A percentile compares a stretch with the other conserved stretches of the same genome.
phyloP scores from a whole-genome alignment of 1,140 invertebrate species.

The Meloidogyne chitwoodi region DNA sequence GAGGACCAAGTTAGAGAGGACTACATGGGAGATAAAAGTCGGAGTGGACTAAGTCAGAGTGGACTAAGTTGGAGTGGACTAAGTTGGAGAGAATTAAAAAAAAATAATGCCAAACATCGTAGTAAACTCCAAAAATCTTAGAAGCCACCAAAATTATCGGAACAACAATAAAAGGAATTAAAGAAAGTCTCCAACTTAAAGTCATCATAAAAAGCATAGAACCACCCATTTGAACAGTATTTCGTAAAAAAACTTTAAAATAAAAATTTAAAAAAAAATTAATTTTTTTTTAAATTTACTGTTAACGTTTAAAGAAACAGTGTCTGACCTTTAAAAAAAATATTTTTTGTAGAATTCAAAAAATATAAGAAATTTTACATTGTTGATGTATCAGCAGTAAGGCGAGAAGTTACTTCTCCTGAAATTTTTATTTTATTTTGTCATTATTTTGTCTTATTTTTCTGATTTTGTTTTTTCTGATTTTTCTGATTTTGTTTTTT shows the following conservation, averaged over 20 bases:
- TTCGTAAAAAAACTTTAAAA: constrained; percentile 49
- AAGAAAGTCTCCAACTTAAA: constrained; percentile 61
- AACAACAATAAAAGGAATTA: constrained; percentile 61
- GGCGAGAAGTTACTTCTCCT: constrained; percentile 47
- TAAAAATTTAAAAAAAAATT: not conserved
- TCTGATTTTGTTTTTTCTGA: too few species aligned
- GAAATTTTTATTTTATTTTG: not conserved
- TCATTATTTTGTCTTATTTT: too few species aligned
- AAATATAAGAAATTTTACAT: constrained; percentile 13
- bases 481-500: too few species aligned
- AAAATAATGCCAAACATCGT: constrained; percentile 27
- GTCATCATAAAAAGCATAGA: constrained; percentile 61
- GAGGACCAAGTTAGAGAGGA: too few species aligned
- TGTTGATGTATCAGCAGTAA: constrained; percentile 34
- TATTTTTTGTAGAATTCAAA: not conserved
- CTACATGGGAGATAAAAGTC: too few species aligned
- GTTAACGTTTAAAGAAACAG: constrained; percentile 29
- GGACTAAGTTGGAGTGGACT: too few species aligned
- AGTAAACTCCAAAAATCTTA: constrained; percentile 61
- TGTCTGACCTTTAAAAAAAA: constrained; percentile 7
- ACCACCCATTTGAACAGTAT: constrained; percentile 52
- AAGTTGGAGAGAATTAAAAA: not conserved
- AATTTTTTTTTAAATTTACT: not conserved
- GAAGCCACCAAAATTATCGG: constrained; percentile 60
- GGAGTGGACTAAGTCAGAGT: too few species aligned